These are phyloP conservation scores for Scotopteryx bipunctaria DNA, from an alignment of 2,888 invertebrate genomes.

Conservation along the genomic window DNA sequence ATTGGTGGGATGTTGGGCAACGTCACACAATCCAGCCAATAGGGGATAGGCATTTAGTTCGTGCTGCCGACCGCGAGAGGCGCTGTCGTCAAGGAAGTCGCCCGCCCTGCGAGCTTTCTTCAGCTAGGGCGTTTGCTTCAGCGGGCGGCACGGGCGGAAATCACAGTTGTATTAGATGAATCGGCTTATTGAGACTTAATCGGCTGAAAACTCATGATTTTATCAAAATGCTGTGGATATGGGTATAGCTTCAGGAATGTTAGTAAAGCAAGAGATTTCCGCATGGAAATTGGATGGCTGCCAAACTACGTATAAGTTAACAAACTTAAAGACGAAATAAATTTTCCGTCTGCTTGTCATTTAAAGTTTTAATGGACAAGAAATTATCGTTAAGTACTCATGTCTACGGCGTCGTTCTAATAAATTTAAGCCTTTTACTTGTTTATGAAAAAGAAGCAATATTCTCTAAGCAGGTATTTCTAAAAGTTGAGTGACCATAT, in stretches of 20 bases:
- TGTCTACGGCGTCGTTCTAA: too few species aligned
- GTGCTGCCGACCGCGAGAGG: conserved; percentile 56
- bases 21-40: conserved; percentile 73
- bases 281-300: conserved; percentile 29
- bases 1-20: conserved; percentile 72
- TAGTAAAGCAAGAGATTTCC: conserved; percentile 20
- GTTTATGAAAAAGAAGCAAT: too few species aligned
- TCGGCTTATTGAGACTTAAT: conserved; percentile 3
- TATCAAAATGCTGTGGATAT: not conserved
- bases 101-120: conserved; percentile 81
- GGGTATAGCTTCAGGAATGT: not conserved
- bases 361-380: not conserved
- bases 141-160: conserved; percentile 65
- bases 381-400: not conserved
- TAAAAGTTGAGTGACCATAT: conserved; percentile 10
- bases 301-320: conserved; percentile 37
- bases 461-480: too few species aligned
- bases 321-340: conserved; percentile 32
- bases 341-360: conserved; percentile 22
- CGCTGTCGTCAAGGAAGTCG: conserved; percentile 68
- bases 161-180: conserved; percentile 40
- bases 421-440: too few species aligned
- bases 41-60: conserved; percentile 52
- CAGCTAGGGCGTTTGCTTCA: conserved; percentile 77
- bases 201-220: not conserved